phyloP scores from a whole-genome alignment of 2,113 vertebrate species.

The Pituophis catenifer region DNA sequence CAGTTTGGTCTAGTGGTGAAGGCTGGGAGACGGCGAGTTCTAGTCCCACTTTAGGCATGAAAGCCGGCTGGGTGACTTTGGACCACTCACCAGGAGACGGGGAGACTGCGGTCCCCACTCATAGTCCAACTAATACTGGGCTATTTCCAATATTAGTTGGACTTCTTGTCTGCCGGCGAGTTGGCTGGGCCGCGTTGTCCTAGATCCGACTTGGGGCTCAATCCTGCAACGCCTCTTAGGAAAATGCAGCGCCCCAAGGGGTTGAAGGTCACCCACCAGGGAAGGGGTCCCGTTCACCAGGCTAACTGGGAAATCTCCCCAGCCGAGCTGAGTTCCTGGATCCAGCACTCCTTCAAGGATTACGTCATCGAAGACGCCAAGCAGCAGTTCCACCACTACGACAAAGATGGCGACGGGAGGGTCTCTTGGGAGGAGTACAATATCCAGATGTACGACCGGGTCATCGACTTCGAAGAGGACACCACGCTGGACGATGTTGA shows the following conservation, averaged over 20 bases:
- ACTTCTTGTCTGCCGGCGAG: too few species aligned
- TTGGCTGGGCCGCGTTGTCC: too few species aligned
- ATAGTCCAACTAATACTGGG: too few species aligned
- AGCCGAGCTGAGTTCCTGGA: constrained; percentile 94
- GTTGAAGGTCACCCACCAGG: neutral
- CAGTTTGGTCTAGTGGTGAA: neutral
- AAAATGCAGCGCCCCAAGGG: neutral
- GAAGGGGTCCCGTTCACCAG: neutral
- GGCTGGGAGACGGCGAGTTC: neutral
- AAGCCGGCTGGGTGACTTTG: too few species aligned
- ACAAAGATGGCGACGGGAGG: constrained; percentile 78
- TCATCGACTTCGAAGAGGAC: constrained; percentile 80
- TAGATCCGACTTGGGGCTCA: neutral
- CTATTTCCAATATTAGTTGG: too few species aligned
- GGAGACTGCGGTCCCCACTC: too few species aligned
- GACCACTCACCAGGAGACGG: too few species aligned
- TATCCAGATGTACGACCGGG: constrained; percentile 80
- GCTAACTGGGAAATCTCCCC: constrained; percentile 34
- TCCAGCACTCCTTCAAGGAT: constrained; percentile 89
- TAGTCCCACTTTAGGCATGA: too few species aligned
- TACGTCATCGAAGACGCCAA: constrained; percentile 90
- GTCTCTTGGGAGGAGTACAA: constrained; percentile 95
- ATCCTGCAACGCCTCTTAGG: neutral
- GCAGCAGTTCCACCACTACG: constrained; percentile 85
- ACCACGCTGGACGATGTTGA: constrained; percentile 82